Base-by-base conservation (phyloP, 2,888 invertebrate genomes). In the Aquatica leii region DNA sequence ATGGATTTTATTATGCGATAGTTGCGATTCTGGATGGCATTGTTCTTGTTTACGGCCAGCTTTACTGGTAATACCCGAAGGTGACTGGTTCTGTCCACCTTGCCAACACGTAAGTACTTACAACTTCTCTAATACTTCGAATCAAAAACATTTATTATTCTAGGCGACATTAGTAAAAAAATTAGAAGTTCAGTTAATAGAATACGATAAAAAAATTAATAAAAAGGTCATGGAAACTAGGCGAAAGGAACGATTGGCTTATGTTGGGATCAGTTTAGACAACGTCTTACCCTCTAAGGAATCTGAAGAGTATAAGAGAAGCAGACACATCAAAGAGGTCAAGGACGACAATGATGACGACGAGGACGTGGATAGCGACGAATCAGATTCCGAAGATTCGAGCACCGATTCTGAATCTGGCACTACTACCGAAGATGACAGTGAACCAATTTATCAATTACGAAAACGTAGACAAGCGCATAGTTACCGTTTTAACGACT, bases 1-100 rank as follows among this genome's bases (percentile, higher is more conserved):
- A 82, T 97, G 96, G 96, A 96, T 99, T 75, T 83, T 99, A 56
- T 83, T 99, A 40, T 99, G 98, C 79, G 98, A 99, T 83, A 87
- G 87, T 69, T 99, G 98, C 81, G 97, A 99, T 81, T 89, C 87
- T 66, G 98, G 98, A n/a, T 98, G 95, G 89, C 98, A 99, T 84
- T 97, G 96, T 65, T 94, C 94, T 43, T 99, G 98, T 78, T 86
- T 98, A 37, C 88, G 93, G 66, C 98, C 98, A 0, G 89, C 96
- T 62, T 86, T 99, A 41, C 90, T 97, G 83, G 88, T 94, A 24
- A 93, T 99, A 74, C 99, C 98, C 0, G 96, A 97, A 78, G 98
- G 98, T 0, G 94, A 97, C 81, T 99, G 98, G 99, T 95, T 89
- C 82, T 99, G 99, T 81, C 98, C 98, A 31, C 93, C 94, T 0